Evolutionary conservation across 2,797 vertebrate genomes (phyloP), one percentile per base, ranked within the genome.

Genomic region (Siniperca obscura): DNA sequence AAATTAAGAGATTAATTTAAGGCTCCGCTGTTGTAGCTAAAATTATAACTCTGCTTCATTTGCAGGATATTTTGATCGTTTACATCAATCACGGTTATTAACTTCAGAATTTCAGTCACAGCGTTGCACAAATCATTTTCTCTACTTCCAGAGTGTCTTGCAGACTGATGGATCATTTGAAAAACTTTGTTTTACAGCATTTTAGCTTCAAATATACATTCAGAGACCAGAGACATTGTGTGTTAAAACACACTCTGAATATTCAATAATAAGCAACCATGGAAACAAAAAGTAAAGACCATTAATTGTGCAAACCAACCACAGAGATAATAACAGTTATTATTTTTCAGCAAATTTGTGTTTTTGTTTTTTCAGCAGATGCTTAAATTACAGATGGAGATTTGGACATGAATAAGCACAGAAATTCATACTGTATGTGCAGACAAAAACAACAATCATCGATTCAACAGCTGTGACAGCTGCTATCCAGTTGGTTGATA

Each of bases 1-100:
- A 68, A 83, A 81, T 74, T 13, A 50, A 79, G 38, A 55, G 64
- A 78, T 73, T 70, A 11, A 56, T 78, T 76, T 38, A 52, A 70
- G 50, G 65, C 70, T 62, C 36, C 7, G 3, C 55, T 38, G 59
- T 79, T 50, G 25, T 5, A n/a, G 56, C 27, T 50, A 7, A 76
- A 66, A 74, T 48, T 16, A 70, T 8, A 38, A 34, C 25, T 66
- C 50, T 2, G 48, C 5, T 68, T 76, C 21, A 76, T 73, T 27
- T 42, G 22, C 34, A 25, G 13, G 4, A 60, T 34, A 36, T 66
- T 60, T 40, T 30, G 30, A 77, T 64, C 1, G 21, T 69, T 62
- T 19, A 7, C 10, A 74, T 74, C 48, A 67, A 65, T 80, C 64
- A 12, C 17, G 19, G 14, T 79, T 62, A 61, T 40, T 71, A 48